Percentiles rank a stretch among this genome's conserved stretches.
phyloP scores from a whole-genome alignment of 1,140 invertebrate species.

The Musca domestica region DNA sequence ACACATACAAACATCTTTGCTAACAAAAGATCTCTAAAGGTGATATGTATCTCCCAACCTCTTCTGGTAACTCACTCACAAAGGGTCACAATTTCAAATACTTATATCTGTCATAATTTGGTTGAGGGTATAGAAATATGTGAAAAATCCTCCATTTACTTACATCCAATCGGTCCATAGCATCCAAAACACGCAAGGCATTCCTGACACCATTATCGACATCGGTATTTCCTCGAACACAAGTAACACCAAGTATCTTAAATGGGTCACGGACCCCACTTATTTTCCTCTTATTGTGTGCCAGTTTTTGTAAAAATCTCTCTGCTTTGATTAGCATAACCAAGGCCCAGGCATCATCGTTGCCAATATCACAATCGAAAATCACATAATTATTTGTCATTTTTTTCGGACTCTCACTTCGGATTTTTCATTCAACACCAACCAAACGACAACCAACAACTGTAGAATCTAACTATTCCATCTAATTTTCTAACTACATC shows the following conservation, averaged over 20 bases:
- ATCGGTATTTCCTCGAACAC: constrained; percentile 61
- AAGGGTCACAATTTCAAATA: too few species aligned
- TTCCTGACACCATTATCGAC: constrained; percentile 60
- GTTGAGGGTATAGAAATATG: neutral
- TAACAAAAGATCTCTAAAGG: too few species aligned
- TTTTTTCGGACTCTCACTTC: neutral
- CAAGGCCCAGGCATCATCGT: constrained; percentile 64
- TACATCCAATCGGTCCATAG: constrained; percentile 56
- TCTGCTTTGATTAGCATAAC: constrained; percentile 60
- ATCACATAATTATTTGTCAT: constrained; percentile 48
- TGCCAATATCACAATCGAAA: constrained; percentile 63
- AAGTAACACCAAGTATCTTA: constrained; percentile 63
- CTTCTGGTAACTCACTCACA: too few species aligned
- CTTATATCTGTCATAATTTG: too few species aligned
- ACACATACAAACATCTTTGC: neutral
- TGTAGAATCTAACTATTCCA: too few species aligned
- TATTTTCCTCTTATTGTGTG: too few species aligned
- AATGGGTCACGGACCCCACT: constrained; percentile 27
- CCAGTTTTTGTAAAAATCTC: neutral
- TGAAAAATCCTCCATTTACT: constrained; percentile 38
- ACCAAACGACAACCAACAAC: too few species aligned
- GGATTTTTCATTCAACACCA: too few species aligned
- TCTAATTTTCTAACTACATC: too few species aligned
- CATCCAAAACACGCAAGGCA: constrained; percentile 30
- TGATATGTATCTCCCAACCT: too few species aligned